These are phyloP conservation scores for Bos javanicus DNA, from an alignment of 2,113 vertebrate species.

Conservation along the genomic window DNA sequence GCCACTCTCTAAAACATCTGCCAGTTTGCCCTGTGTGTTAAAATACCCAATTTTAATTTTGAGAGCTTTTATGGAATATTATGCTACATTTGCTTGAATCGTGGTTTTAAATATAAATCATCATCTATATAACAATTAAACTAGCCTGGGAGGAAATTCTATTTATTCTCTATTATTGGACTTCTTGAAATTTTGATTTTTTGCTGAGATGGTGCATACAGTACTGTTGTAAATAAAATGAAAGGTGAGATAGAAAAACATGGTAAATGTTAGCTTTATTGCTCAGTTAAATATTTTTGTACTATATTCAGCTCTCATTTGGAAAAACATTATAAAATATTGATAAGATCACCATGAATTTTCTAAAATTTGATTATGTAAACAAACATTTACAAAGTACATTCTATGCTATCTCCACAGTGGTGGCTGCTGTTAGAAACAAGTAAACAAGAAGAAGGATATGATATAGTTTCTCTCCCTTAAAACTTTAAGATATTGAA, in stretches of 20 bases:
- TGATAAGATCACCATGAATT: background rate
- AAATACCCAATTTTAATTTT: slow-evolving; percentile 57
- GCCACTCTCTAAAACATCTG: background rate
- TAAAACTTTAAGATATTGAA: background rate
- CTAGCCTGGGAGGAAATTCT: background rate
- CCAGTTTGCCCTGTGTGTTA: background rate
- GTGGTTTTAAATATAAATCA: slow-evolving; percentile 40
- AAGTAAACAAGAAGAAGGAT: background rate
- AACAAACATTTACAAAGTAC: background rate
- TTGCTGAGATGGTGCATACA: background rate
- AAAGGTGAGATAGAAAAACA: background rate
- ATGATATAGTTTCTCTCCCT: background rate
- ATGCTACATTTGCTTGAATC: slow-evolving; percentile 14
- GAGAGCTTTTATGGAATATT: slow-evolving; percentile 1
- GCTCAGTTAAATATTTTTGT: background rate
- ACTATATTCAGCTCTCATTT: background rate
- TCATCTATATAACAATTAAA: background rate
- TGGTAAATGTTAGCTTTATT: background rate
- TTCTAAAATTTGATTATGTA: background rate
- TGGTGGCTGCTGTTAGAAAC: background rate
- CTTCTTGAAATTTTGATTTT: background rate
- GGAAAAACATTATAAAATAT: background rate
- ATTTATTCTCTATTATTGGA: background rate
- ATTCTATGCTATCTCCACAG: background rate
- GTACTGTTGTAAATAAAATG: background rate